phyloP scores from a whole-genome alignment of 53 echinoderm and acorn worm genomes.

The Luidia sarsii region DNA sequence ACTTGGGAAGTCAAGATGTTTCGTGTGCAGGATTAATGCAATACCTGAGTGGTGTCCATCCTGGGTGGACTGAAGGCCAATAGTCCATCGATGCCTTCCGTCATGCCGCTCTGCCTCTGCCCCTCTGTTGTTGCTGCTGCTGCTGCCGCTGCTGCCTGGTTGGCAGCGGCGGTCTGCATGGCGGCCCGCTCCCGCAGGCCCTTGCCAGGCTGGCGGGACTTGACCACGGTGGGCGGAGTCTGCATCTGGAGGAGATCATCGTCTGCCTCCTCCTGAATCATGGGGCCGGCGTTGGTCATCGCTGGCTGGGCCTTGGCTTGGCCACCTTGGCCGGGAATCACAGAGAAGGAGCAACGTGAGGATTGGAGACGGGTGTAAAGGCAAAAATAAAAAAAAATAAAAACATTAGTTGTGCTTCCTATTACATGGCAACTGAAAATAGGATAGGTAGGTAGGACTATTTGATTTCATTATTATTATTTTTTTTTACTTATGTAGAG shows the following conservation, averaged over 20 bases:
- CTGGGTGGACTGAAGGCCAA: constrained; percentile 72
- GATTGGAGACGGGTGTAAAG: too few species aligned
- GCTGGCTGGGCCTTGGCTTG: constrained; percentile 15
- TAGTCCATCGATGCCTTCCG: constrained; percentile 68
- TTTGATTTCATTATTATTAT: too few species aligned
- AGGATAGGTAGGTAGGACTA: too few species aligned
- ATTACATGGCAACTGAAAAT: too few species aligned
- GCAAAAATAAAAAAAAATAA: too few species aligned
- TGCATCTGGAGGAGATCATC: constrained; percentile 91
- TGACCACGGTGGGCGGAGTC: constrained; percentile 70
- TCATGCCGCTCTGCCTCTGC: constrained; percentile 1
- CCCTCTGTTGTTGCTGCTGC: neutral
- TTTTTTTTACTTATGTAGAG: too few species aligned
- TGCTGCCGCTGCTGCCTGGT: neutral
- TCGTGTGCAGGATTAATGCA: neutral
- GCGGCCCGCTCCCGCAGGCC: constrained; percentile 38
- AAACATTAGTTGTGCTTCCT: too few species aligned
- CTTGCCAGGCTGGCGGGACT: constrained; percentile 1
- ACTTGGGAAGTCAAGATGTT: too few species aligned
- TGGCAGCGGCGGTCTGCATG: constrained; percentile 26
- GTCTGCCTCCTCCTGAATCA: constrained; percentile 49
- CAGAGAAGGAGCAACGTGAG: too few species aligned
- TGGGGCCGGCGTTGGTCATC: neutral
- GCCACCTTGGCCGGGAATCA: too few species aligned
- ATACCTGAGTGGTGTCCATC: constrained; percentile 54